phyloP scores from a whole-genome alignment of 2,113 vertebrate genomes.

The Halcyon senegalensis region DNA sequence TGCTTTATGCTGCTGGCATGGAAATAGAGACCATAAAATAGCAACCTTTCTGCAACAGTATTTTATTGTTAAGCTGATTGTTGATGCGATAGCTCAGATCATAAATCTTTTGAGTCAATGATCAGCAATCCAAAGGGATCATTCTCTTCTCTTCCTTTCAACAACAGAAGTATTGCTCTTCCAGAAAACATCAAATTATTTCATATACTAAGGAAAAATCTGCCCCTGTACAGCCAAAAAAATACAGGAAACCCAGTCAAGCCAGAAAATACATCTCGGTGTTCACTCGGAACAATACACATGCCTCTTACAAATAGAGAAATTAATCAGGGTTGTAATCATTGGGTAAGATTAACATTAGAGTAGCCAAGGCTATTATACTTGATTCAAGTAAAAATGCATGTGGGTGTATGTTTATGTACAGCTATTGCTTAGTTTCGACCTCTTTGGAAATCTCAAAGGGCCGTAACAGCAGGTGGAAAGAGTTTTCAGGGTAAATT shows the following conservation, averaged over 20 bases:
- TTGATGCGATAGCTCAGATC: conserved; percentile 19
- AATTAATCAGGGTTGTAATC: conserved; percentile 10
- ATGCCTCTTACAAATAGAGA: not conserved
- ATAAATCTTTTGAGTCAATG: conserved; percentile 25
- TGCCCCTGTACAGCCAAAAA: not conserved
- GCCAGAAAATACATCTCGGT: not conserved
- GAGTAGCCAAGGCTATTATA: not conserved
- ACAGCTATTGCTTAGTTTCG: conserved; percentile 37
- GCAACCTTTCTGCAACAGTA: not conserved
- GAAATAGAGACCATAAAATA: conserved; percentile 30
- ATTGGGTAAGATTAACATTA: not conserved
- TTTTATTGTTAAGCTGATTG: conserved; percentile 50
- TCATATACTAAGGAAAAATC: not conserved
- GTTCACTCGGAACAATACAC: not conserved
- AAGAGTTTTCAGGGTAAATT: not conserved
- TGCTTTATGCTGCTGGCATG: conserved; percentile 29
- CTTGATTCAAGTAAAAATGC: conserved; percentile 6
- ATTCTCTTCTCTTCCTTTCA: conserved; percentile 36
- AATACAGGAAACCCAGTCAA: not conserved
- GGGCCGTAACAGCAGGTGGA: conserved; percentile 23
- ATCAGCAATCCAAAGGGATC: not conserved
- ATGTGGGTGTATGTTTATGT: conserved; percentile 47
- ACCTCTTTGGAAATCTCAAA: conserved; percentile 24
- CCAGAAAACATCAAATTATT: not conserved
- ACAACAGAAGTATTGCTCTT: not conserved